phyloP scores from a whole-genome alignment of 2,797 vertebrate genomes.

The Macroramphosus scolopax region DNA sequence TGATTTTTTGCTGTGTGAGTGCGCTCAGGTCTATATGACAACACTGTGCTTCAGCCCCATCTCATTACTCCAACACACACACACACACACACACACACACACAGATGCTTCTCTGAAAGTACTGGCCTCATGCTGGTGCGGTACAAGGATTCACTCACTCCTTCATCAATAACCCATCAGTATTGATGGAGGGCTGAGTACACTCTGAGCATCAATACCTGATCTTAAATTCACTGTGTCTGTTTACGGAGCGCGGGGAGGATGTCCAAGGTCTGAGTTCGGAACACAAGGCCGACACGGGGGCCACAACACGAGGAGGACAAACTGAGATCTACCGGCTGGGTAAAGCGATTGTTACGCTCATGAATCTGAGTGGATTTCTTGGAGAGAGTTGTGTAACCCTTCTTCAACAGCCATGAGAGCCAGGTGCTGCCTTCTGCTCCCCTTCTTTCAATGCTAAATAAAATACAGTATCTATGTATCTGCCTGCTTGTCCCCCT shows the following conservation, averaged over 20 bases:
- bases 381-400: slow-evolving; percentile 4
- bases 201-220: slow-evolving; percentile 59
- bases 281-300: slow-evolving; percentile 38
- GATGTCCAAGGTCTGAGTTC: slow-evolving; percentile 40
- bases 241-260: slow-evolving; percentile 34
- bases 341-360: not conserved
- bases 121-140: slow-evolving; percentile 36
- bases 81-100: slow-evolving; percentile 10
- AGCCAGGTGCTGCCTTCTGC: slow-evolving; percentile 60
- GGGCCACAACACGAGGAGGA: too few species aligned
- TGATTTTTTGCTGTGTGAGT: slow-evolving; percentile 59
- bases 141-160: slow-evolving; percentile 58
- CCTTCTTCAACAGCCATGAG: slow-evolving; percentile 16
- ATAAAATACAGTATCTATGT: slow-evolving; percentile 70
- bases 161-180: slow-evolving; percentile 77
- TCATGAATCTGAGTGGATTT: slow-evolving; percentile 1
- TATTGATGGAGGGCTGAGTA: slow-evolving; percentile 67
- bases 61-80: slow-evolving; percentile 56
- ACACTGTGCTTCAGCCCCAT: slow-evolving; percentile 31
- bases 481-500: slow-evolving; percentile 42
- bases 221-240: slow-evolving; percentile 66
- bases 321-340: too few species aligned
- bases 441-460: slow-evolving; percentile 48
- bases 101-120: slow-evolving; percentile 43
- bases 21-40: slow-evolving; percentile 34